phyloP scores from a whole-genome alignment of 2,113 vertebrate genomes.

The Clarias batrachus region DNA sequence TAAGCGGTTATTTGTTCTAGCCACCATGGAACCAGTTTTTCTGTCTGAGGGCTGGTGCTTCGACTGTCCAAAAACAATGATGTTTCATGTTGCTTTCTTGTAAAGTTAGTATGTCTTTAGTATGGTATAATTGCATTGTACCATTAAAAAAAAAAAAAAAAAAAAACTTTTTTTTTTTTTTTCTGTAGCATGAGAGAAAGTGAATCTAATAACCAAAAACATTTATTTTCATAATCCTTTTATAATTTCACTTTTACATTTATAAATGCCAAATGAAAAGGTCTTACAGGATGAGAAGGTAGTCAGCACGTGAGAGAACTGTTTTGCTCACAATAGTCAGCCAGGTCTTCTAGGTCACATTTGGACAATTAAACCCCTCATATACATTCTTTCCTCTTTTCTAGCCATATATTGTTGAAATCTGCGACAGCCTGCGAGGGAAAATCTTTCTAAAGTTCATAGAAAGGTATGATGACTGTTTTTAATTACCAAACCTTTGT shows the following conservation, averaged over 20 bases:
- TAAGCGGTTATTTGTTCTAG: too few species aligned
- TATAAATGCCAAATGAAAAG: neutral
- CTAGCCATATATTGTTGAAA: slow-evolving; percentile 93
- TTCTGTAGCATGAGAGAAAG: too few species aligned
- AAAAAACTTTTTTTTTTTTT: too few species aligned
- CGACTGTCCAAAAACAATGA: too few species aligned
- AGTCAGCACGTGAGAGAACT: neutral
- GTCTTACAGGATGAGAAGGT: neutral
- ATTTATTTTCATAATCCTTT: too few species aligned
- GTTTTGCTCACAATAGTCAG: neutral
- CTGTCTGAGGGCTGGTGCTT: too few species aligned
- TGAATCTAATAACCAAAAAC: too few species aligned
- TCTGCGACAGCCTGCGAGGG: slow-evolving; percentile 92
- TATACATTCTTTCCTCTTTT: slow-evolving; percentile 22
- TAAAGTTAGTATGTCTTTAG: too few species aligned
- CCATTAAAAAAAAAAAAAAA: too few species aligned
- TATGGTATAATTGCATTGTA: too few species aligned
- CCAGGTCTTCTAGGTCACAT: neutral
- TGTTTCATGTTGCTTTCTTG: too few species aligned
- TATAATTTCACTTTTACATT: neutral
- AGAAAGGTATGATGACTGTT: slow-evolving; percentile 81
- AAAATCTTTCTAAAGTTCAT: slow-evolving; percentile 95
- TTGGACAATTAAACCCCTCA: neutral
- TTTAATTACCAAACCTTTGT: neutral
- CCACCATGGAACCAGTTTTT: too few species aligned